Percentiles rank a stretch among this genome's conserved stretches.
phyloP scores from a whole-genome alignment of 2,113 vertebrate genomes.

The Gavia stellata region DNA sequence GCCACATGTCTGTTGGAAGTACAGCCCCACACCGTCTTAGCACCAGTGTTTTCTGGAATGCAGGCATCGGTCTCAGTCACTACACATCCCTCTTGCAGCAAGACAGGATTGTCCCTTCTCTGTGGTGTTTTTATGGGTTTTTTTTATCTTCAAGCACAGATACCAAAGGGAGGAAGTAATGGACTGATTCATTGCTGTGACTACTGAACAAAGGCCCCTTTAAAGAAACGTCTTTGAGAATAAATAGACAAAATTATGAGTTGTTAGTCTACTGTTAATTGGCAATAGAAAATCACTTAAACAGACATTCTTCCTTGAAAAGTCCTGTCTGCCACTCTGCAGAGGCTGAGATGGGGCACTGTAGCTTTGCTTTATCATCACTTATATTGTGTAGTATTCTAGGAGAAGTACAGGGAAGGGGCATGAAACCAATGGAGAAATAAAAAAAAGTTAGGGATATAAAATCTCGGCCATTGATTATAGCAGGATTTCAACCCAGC shows the following conservation, averaged over 20 bases:
- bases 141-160: neutral
- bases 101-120: neutral
- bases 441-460: neutral
- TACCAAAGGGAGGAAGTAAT: neutral
- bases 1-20: neutral
- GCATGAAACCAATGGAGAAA: neutral
- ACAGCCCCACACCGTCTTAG: neutral
- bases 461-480: neutral
- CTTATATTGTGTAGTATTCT: neutral
- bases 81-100: neutral
- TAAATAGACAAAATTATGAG: neutral
- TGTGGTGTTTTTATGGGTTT: neutral
- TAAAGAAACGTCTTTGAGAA: neutral
- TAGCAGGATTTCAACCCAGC: neutral
- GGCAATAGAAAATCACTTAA: neutral
- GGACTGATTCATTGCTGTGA: neutral
- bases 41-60: neutral
- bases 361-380: neutral
- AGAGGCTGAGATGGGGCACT: neutral
- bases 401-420: neutral
- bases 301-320: neutral
- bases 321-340: neutral
- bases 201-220: neutral
- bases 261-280: neutral
- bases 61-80: neutral